Evolutionary conservation across 2,888 invertebrate genomes (phyloP).

Genomic region (Polietes domitor): DNA sequence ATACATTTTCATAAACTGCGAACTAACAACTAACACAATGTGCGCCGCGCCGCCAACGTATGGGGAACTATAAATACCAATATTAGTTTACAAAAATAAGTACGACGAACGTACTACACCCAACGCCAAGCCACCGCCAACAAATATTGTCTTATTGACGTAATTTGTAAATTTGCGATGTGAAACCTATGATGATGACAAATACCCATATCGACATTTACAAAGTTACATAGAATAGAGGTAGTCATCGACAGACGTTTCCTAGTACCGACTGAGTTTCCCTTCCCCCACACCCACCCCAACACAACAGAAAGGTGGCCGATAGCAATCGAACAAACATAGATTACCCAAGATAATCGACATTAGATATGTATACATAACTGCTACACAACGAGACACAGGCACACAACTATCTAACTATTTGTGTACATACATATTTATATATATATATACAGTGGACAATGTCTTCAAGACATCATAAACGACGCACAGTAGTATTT

Average conservation of each 20-base stretch:
- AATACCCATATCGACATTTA: not conserved
- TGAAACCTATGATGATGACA: not conserved
- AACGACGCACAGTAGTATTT: too few relatives aligned
- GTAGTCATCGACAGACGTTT: not conserved
- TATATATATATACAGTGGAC: too few relatives aligned
- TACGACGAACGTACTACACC: not conserved
- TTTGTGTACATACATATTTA: too few relatives aligned
- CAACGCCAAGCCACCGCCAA: not conserved
- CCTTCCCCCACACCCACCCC: not conserved
- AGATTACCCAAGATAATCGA: slow-evolving; percentile 5
- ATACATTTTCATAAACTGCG: too few relatives aligned
- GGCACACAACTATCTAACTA: too few relatives aligned
- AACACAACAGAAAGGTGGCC: not conserved
- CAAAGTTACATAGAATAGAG: not conserved
- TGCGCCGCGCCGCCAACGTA: not conserved
- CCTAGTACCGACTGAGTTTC: too few relatives aligned
- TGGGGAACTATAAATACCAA: not conserved
- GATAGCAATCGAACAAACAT: not conserved
- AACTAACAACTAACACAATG: too few relatives aligned
- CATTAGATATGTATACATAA: slow-evolving; percentile 26
- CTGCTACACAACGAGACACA: not conserved
- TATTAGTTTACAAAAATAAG: not conserved
- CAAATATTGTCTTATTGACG: slow-evolving; percentile 4
- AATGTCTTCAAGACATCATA: too few relatives aligned
- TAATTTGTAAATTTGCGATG: not conserved